Conservation (phyloP, 2,888 invertebrate species). For the Drosophila macrospina region DNA sequence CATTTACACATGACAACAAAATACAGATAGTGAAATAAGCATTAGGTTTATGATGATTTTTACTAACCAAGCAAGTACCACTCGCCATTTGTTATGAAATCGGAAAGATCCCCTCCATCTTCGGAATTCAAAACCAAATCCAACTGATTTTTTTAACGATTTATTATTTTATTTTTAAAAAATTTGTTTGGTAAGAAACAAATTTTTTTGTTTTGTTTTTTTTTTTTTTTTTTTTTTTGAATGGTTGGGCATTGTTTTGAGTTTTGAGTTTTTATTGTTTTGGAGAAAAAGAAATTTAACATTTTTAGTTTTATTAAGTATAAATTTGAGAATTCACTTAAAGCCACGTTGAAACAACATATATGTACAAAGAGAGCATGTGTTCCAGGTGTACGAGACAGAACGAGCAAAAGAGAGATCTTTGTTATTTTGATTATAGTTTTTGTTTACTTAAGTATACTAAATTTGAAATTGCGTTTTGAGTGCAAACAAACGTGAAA, state of each 20-base stretch:
- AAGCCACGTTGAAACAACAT: conserved; percentile 78
- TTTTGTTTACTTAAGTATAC: conserved; percentile 36
- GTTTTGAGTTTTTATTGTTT: conserved; percentile 58
- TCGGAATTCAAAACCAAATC: conserved; percentile 98
- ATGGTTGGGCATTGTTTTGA: conserved; percentile 70
- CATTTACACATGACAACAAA: conserved; percentile 71
- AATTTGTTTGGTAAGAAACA: conserved; percentile 57
- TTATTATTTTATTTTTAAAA: conserved; percentile 42
- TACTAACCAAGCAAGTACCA: conserved; percentile 99
- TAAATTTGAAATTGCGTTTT: conserved; percentile 45
- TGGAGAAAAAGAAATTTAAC: conserved; percentile 74
- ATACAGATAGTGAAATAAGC: conserved; percentile 63
- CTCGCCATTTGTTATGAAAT: conserved; percentile 99
- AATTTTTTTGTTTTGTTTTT: conserved; percentile 52
- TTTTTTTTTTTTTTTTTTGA: conserved; percentile 48
- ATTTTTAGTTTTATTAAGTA: conserved; percentile 65
- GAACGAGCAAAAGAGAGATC: conserved; percentile 47
- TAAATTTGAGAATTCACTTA: conserved; percentile 51
- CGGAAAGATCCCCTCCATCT: conserved; percentile 96
- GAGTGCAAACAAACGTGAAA: conserved; percentile 70
- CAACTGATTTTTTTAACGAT: conserved; percentile 88
- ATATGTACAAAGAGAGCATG: conserved; percentile 77
- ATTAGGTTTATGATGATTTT: conserved; percentile 71
- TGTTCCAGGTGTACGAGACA: conserved; percentile 73
- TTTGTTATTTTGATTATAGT: conserved; percentile 31